These are phyloP conservation scores for Symphodus melops DNA, from an alignment of 2,113 vertebrate genomes.

Conservation along the genomic window DNA sequence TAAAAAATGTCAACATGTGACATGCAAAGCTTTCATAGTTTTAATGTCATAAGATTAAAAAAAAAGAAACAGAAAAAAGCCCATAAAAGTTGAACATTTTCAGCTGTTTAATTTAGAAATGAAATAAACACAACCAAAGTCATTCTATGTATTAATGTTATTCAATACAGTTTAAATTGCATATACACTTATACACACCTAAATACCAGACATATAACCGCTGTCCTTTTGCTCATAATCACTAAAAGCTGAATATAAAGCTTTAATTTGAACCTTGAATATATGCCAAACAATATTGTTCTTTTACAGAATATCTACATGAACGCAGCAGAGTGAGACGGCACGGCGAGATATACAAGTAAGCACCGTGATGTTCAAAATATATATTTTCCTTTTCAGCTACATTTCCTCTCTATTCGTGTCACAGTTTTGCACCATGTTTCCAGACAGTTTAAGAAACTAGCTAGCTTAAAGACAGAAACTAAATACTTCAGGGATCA, in stretches of 20 bases:
- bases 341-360: not conserved
- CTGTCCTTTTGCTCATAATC: slow-evolving; percentile 28
- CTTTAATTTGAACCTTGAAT: slow-evolving; percentile 13
- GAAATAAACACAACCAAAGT: slow-evolving; percentile 51
- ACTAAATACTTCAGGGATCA: not conserved
- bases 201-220: slow-evolving; percentile 27
- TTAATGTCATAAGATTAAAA: not conserved
- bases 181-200: not conserved
- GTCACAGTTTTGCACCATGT: not conserved
- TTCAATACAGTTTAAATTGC: slow-evolving; percentile 46
- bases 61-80: not conserved
- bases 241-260: slow-evolving; percentile 37
- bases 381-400: not conserved
- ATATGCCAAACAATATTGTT: slow-evolving; percentile 16
- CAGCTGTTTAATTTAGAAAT: slow-evolving; percentile 70
- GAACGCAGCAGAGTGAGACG: slow-evolving; percentile 9
- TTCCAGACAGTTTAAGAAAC: not conserved
- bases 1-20: no score
- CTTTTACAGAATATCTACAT: slow-evolving; percentile 28
- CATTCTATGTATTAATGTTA: not conserved
- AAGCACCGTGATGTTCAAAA: slow-evolving; percentile 3
- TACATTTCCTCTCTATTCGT: not conserved
- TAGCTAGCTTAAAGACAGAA: not conserved
- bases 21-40: no score
- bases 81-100: slow-evolving; percentile 27